Evolutionary conservation across 2,888 invertebrate species (phyloP).

Genomic region (Notodonta ziczac): DNA sequence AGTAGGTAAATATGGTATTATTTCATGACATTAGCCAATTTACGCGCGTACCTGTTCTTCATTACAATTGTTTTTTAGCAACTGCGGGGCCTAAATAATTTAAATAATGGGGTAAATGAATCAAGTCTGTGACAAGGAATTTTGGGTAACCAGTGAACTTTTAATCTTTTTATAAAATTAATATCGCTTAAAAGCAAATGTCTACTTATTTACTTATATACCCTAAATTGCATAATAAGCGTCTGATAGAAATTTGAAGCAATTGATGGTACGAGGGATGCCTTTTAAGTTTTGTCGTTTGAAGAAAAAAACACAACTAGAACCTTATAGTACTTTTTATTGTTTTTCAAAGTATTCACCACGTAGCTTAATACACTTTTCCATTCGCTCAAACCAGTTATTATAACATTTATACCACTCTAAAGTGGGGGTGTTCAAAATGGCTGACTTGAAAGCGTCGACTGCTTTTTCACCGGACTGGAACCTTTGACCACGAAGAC

Average conservation of each 20-base stretch:
- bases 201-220: constrained; percentile 35
- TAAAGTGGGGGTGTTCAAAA: too few species aligned
- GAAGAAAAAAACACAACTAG: too few species aligned
- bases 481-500: too few species aligned
- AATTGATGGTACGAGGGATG: too few species aligned
- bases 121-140: constrained; percentile 34
- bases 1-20: constrained; percentile 52
- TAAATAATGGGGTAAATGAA: constrained; percentile 40
- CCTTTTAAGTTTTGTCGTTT: too few species aligned
- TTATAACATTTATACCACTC: too few species aligned
- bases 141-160: constrained; percentile 45
- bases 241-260: not conserved
- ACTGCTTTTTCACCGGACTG: too few species aligned
- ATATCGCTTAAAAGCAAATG: constrained; percentile 27
- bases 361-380: too few species aligned
- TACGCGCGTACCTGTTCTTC: constrained; percentile 72
- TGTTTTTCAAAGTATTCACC: too few species aligned
- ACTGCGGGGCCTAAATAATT: constrained; percentile 63
- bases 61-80: constrained; percentile 54
- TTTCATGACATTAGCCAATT: constrained; percentile 70
- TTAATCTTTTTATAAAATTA: constrained; percentile 24
- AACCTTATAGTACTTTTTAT: too few species aligned
- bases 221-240: constrained; percentile 13
- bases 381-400: too few species aligned
- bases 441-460: too few species aligned